Conservation (phyloP, 1,140 invertebrate species). For the Neodiprion virginianus region DNA sequence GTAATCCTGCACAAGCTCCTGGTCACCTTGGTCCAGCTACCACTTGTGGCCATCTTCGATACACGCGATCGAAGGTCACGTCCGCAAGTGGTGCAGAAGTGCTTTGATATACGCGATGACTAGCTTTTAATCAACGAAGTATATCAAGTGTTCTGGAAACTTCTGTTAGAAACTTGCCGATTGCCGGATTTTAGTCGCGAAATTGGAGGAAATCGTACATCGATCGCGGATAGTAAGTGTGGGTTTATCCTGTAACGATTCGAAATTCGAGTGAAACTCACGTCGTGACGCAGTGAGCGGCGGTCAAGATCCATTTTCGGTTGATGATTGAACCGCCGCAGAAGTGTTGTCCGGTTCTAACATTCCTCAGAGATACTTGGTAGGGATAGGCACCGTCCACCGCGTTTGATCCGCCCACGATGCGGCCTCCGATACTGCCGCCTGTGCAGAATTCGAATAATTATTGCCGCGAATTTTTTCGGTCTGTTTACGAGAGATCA, state of each 20-base stretch:
- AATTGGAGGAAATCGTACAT: neutral
- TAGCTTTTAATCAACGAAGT: no score
- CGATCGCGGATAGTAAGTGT: no score
- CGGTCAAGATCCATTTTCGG: slow-evolving; percentile 62
- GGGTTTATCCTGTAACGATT: neutral
- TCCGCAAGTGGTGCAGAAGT: no score
- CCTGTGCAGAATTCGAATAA: neutral
- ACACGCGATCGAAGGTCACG: no score
- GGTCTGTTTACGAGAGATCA: neutral
- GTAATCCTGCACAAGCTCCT: no score
- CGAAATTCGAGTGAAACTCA: slow-evolving; percentile 27
- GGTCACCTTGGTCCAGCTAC: no score
- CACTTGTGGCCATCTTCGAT: no score
- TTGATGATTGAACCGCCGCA: slow-evolving; percentile 68
- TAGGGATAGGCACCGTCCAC: slow-evolving; percentile 54
- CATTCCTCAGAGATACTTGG: slow-evolving; percentile 55
- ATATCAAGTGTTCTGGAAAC: no score
- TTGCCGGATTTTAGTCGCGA: neutral
- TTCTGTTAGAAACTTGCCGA: no score
- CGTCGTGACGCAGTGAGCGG: slow-evolving; percentile 63
- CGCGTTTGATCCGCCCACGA: slow-evolving; percentile 52
- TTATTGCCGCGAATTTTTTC: neutral
- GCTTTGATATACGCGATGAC: no score
- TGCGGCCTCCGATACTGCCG: slow-evolving; percentile 33
- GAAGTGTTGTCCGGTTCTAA: slow-evolving; percentile 49